Evolutionary conservation across 2,888 invertebrate species (phyloP).

Genomic region (Dolichopus griseipennis): DNA sequence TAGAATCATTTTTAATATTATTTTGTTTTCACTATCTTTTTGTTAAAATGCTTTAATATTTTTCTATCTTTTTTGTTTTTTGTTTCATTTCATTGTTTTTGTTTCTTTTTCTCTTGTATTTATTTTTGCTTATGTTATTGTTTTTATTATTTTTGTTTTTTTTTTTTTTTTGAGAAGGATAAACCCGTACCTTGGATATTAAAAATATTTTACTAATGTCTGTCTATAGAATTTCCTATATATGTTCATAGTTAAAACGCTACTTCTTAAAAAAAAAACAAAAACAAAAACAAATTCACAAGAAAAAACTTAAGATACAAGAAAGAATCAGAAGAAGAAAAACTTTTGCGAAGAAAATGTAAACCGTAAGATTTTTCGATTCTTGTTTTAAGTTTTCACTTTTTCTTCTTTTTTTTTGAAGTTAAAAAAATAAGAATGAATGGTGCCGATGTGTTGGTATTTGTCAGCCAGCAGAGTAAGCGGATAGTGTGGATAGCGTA

Average conservation of each 20-base stretch:
- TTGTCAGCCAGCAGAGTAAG: not conserved
- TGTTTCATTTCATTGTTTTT: too few species aligned
- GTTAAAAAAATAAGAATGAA: not conserved
- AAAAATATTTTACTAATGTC: constrained; percentile 6
- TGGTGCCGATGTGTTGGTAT: constrained; percentile 1
- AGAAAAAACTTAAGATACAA: not conserved
- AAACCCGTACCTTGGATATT: constrained; percentile 1
- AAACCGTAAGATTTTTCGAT: not conserved
- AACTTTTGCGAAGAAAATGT: constrained; percentile 2
- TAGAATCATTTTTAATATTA: not conserved
- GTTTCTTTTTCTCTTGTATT: too few species aligned
- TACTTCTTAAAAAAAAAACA: not conserved
- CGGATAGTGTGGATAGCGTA: not conserved
- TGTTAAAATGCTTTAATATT: not conserved
- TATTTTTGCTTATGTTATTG: too few species aligned
- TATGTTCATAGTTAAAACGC: not conserved
- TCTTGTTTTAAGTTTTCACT: not conserved
- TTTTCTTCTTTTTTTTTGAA: too few species aligned
- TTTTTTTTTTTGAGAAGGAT: not conserved
- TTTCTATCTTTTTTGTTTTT: not conserved
- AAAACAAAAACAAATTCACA: not conserved
- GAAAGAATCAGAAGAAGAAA: not conserved
- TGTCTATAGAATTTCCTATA: constrained; percentile 3
- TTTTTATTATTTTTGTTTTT: too few species aligned
- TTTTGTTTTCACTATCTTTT: not conserved